Evolutionary conservation across 2,888 invertebrate species (phyloP).

Genomic region (Nomada goodeniana): DNA sequence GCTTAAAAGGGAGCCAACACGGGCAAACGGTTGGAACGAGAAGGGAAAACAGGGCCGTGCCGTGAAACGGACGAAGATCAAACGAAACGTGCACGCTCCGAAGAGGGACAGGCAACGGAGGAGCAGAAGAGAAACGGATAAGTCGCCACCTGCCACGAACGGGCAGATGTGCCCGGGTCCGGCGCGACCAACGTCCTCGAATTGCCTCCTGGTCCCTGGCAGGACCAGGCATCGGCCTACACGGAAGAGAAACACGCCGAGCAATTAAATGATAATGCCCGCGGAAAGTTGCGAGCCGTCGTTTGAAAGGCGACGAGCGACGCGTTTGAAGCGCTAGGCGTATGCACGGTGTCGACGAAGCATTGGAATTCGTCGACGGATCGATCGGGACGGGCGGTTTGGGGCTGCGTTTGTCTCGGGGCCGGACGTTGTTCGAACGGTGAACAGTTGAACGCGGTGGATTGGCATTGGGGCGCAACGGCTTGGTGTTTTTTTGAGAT

Average conservation of each 20-base stretch:
- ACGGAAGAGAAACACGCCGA: conserved; percentile 56
- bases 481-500: too few species aligned
- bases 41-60: conserved; percentile 1
- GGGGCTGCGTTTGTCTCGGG: background rate
- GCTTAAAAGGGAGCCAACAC: conserved; percentile 25
- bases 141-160: conserved; percentile 81
- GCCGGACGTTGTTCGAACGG: background rate
- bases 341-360: too few species aligned
- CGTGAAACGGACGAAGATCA: conserved; percentile 1
- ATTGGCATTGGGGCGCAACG: background rate
- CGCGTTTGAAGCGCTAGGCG: background rate
- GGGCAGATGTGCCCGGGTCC: conserved; percentile 80
- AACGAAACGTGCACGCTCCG: conserved; percentile 17
- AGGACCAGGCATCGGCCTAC: conserved; percentile 53
- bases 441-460: background rate
- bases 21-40: conserved; percentile 1
- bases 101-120: conserved; percentile 19
- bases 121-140: conserved; percentile 70
- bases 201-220: conserved; percentile 72
- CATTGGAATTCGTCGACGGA: background rate
- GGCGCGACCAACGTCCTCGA: conserved; percentile 73
- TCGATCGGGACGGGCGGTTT: background rate
- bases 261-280: conserved; percentile 63
- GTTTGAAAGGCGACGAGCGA: background rate
- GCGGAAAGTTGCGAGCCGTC: conserved; percentile 35